Conservation (phyloP, 2,113 vertebrate species). For the Catharus fuscescens region DNA sequence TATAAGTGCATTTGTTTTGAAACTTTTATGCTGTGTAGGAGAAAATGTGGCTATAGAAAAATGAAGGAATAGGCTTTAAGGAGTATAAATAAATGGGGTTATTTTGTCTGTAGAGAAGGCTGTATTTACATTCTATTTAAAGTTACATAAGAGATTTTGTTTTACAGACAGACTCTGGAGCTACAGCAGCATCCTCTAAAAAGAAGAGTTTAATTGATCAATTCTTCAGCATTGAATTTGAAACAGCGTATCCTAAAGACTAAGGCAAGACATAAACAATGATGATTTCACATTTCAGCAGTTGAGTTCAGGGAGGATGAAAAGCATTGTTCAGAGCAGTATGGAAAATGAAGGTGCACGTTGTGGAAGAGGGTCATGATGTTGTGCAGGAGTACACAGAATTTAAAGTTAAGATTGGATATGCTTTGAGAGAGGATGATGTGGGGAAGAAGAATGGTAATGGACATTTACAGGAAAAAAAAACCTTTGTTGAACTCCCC, state of each 20-base stretch:
- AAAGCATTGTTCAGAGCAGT: background rate
- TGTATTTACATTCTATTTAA: background rate
- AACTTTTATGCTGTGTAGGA: background rate
- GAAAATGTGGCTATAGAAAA: background rate
- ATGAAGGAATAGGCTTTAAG: background rate
- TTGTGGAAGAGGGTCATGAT: background rate
- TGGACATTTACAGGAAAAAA: background rate
- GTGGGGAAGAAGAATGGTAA: background rate
- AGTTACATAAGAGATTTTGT: conserved; percentile 11
- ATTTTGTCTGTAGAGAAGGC: background rate
- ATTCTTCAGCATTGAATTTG: conserved; percentile 96
- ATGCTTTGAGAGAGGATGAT: background rate
- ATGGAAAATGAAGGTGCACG: background rate
- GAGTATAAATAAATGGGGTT: background rate
- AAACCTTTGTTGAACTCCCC: accelerated
- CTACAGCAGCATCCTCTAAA: conserved; percentile 76
- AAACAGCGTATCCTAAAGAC: conserved; percentile 93
- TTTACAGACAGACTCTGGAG: conserved; percentile 79
- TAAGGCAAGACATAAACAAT: background rate
- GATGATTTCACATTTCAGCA: background rate
- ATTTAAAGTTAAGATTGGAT: background rate
- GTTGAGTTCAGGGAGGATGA: background rate
- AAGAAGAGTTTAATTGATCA: conserved; percentile 99
- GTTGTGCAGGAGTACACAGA: background rate
- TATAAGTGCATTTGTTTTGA: background rate